Evolutionary conservation across 2,113 vertebrate genomes (phyloP).

Genomic region (Nansenia antarctica): DNA sequence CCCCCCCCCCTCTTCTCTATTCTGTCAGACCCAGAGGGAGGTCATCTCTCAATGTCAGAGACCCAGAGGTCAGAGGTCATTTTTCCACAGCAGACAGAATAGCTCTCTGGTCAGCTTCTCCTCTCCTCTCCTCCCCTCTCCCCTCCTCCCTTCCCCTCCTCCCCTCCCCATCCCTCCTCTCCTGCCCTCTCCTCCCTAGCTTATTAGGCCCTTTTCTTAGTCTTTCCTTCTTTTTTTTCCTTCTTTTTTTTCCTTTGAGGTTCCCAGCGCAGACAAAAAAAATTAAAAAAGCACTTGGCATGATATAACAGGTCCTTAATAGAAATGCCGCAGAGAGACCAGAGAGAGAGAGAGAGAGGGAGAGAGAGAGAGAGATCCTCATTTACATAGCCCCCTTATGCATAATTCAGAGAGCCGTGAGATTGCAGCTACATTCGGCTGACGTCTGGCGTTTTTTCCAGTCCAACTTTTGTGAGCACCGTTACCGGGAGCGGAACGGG

Average conservation of each 20-base stretch:
- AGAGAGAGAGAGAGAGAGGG: conserved; percentile 21
- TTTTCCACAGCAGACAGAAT: too few species aligned
- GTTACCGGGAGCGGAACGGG: neutral
- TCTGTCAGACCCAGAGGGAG: too few species aligned
- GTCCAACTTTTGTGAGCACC: conserved; percentile 1
- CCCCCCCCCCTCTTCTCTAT: too few species aligned
- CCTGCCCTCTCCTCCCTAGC: conserved; percentile 2
- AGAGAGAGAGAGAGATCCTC: conserved; percentile 23
- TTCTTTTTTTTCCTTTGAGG: conserved; percentile 8
- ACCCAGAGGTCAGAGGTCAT: too few species aligned
- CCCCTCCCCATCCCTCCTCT: conserved; percentile 11
- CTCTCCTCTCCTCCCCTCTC: conserved; percentile 12
- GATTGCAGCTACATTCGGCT: conserved; percentile 21
- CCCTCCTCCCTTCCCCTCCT: conserved; percentile 14
- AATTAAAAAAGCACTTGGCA: conserved; percentile 26
- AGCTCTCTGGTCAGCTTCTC: conserved; percentile 4
- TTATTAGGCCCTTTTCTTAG: conserved; percentile 32
- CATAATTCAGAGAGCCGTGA: conserved; percentile 30
- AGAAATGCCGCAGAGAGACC: conserved; percentile 19
- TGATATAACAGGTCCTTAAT: conserved; percentile 24
- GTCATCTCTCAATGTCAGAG: too few species aligned
- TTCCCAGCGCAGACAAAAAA: conserved; percentile 26
- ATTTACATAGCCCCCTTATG: conserved; percentile 36
- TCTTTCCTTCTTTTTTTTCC: neutral
- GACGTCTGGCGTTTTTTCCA: conserved; percentile 3